A percentile compares a stretch with the other conserved stretches of the same genome.
phyloP scores from a whole-genome alignment of 1,140 invertebrate genomes.

The Pseudomyrmex gracilis region DNA sequence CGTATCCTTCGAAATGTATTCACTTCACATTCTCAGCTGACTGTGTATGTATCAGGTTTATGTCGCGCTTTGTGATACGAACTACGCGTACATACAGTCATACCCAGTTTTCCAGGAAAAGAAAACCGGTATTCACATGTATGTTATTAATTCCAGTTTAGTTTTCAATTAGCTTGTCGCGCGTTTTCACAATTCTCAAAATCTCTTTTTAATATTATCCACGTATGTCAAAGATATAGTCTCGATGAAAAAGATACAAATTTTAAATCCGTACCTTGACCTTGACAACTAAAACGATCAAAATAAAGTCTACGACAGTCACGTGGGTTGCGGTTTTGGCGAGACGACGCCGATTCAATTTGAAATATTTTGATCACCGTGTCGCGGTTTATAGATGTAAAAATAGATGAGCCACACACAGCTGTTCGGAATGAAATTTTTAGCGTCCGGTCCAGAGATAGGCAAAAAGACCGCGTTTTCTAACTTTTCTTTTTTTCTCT shows the following conservation, averaged over 20 bases:
- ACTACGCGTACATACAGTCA: no score
- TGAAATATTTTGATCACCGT: neutral
- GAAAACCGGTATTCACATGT: neutral
- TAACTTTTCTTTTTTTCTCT: neutral
- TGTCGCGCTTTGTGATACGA: no score
- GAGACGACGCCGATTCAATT: neutral
- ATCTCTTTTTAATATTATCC: neutral
- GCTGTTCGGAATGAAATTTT: conserved; percentile 44
- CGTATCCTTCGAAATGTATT: neutral
- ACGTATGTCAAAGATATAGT: neutral
- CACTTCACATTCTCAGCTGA: conserved; percentile 15
- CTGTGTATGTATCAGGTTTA: neutral
- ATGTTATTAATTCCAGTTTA: neutral
- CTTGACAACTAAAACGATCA: conserved; percentile 12
- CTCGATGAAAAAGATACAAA: neutral
- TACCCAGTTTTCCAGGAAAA: neutral
- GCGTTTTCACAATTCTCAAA: neutral
- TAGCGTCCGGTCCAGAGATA: conserved; percentile 20
- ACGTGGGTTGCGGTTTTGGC: neutral
- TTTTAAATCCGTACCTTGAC: neutral
- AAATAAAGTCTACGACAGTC: neutral
- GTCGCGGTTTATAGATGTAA: conserved; percentile 48
- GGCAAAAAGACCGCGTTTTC: neutral
- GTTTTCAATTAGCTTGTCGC: neutral
- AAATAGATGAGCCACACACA: conserved; percentile 31